Percentiles rank a stretch among this genome's conserved stretches.
Conservation (phyloP, 2,888 invertebrate species). For the Malacosoma neustria region DNA sequence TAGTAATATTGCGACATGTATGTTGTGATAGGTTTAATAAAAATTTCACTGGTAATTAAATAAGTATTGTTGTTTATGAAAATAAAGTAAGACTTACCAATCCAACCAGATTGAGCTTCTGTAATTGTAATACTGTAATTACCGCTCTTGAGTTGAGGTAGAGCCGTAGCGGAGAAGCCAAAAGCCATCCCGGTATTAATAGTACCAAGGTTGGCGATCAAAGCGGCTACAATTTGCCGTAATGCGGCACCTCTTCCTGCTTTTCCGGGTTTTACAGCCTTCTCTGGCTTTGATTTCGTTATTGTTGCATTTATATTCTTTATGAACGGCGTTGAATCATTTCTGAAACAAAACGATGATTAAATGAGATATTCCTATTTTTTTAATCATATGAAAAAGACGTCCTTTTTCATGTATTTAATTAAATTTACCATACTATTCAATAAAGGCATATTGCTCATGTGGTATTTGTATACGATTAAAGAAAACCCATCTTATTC, state of each 20-base stretch:
- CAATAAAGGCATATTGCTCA: no score
- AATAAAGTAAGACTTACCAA: conserved; percentile 61
- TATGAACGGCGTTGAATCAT: conserved; percentile 51
- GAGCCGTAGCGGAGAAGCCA: conserved; percentile 79
- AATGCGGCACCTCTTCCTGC: conserved; percentile 59
- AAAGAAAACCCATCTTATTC: no score
- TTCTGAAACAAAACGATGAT: conserved; percentile 33
- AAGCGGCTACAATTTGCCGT: conserved; percentile 75
- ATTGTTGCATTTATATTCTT: conserved; percentile 41
- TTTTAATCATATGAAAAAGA: no score
- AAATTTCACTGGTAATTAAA: no score
- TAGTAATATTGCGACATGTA: no score
- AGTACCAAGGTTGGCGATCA: conserved; percentile 79
- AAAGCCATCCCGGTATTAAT: conserved; percentile 82
- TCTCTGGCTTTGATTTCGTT: conserved; percentile 32
- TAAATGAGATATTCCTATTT: no score
- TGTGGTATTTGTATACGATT: no score
- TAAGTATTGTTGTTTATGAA: background rate
- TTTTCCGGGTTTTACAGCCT: conserved; percentile 32
- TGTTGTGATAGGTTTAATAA: no score
- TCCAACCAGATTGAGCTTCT: conserved; percentile 78
- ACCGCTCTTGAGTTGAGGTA: conserved; percentile 73
- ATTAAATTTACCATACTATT: no score
- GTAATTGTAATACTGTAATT: conserved; percentile 69
- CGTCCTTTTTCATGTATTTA: no score